Evolutionary conservation across 2,888 invertebrate genomes (phyloP).

Genomic region (Ophion obscuratus): DNA sequence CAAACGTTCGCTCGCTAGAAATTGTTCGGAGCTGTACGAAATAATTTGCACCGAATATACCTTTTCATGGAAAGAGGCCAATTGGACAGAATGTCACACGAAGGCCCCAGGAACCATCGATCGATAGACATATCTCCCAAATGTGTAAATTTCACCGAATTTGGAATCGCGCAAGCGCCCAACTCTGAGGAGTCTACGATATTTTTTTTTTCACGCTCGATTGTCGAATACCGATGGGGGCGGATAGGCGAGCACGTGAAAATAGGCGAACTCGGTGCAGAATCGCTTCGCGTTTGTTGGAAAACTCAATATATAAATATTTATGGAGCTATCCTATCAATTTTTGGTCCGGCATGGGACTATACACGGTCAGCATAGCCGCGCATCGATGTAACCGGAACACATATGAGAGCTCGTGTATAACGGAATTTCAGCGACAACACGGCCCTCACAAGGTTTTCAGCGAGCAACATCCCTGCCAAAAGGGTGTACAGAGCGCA

Average conservation of each 20-base stretch:
- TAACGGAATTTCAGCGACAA: conserved; percentile 12
- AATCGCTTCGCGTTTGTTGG: not conserved
- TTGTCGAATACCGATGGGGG: not conserved
- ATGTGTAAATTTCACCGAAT: no score
- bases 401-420: conserved; percentile 13
- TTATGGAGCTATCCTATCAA: conserved; percentile 6
- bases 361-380: not conserved
- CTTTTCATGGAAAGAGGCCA: no score
- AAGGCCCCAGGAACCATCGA: no score
- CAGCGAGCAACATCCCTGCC: conserved; percentile 9
- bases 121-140: no score
- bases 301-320: conserved; percentile 1
- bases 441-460: conserved; percentile 3
- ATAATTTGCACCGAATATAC: no score
- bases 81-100: no score
- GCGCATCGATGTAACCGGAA: conserved; percentile 47
- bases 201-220: not conserved
- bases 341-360: not conserved
- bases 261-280: not conserved
- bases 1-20: no score
- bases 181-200: not conserved
- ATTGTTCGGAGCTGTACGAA: no score
- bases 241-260: not conserved
- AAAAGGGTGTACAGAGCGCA: conserved; percentile 22
- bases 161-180: not conserved